Base-by-base conservation (phyloP, 1,140 invertebrate genomes). In the Lordiphosa collinella region DNA sequence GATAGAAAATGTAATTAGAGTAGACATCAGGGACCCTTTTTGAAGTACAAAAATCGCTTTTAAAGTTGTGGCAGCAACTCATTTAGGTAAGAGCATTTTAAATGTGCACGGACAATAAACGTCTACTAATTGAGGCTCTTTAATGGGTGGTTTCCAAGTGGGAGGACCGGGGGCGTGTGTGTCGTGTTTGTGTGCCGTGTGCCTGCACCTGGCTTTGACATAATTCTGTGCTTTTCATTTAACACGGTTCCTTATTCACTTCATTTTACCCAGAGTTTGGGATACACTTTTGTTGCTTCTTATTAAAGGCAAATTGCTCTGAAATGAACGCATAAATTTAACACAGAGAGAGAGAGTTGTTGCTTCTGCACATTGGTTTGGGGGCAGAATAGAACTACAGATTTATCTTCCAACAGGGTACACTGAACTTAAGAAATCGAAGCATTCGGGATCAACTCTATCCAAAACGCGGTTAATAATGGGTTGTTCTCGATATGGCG, bases 301-400 rank as follows among this genome's bases (percentile, higher is more conserved):
- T 36, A 68, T 68, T 68, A 68, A 68, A 67, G 41, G 35, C 41
- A 49, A 68, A 68, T 67, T 48, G 47, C 54, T 68, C 54, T 59
- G 60, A 59, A 18, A 35, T 64, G 61, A 49, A 40, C 54, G 59
- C 59, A 64, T 64, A 64, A 64, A 64, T 64, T 64, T 50, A 55
- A 64, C 6, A 5, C 6, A 63, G 34, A 35, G 14, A 22, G 50
- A 32, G 34, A 46, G 25, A 32, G 44, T 13, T 55, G 47, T 13
- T 16, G 29, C 44, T 36, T 13, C 11, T 58, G 25, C 25, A 29
- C 25, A 29, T 6, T 22, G 18, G 18, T 3, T 5, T 4, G 18
- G 6, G 4, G 4, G 4, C 18, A 5, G 1, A 1, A 6, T 22
- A 5, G 1, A 22, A 22, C 18, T 22, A 22, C 4, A 22, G 18